Evolutionary conservation across 92 coral and sea anemone species (phyloP).

Genomic region (Porites lobata): DNA sequence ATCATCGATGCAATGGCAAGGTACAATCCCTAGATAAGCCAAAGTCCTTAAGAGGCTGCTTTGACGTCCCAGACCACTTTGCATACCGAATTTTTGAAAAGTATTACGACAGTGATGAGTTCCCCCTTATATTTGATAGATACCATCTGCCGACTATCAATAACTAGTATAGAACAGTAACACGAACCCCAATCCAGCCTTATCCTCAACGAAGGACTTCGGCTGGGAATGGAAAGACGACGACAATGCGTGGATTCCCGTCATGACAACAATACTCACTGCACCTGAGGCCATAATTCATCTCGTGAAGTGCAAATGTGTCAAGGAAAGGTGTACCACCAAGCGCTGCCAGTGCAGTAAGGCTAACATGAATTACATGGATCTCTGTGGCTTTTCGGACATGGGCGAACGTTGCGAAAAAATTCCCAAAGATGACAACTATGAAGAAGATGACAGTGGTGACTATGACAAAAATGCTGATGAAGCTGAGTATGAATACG

Average conservation of each 20-base stretch:
- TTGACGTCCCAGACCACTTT: background rate
- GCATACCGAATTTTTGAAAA: slow-evolving; percentile 27
- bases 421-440: slow-evolving; percentile 13
- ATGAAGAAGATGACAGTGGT: background rate
- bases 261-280: slow-evolving; percentile 51
- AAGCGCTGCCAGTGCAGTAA: slow-evolving; percentile 72
- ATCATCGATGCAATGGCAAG: slow-evolving; percentile 59
- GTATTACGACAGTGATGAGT: slow-evolving; percentile 35
- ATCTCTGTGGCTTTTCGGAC: slow-evolving; percentile 75
- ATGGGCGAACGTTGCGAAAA: slow-evolving; percentile 56
- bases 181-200: slow-evolving; percentile 49
- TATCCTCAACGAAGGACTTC: slow-evolving; percentile 55
- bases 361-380: slow-evolving; percentile 69
- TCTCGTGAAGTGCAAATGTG: slow-evolving; percentile 65
- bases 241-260: slow-evolving; percentile 46
- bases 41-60: slow-evolving; percentile 52
- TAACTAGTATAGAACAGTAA: slow-evolving; percentile 63
- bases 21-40: slow-evolving; percentile 70
- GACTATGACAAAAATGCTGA: background rate
- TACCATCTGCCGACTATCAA: slow-evolving; percentile 58
- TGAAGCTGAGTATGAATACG: slow-evolving; percentile 4
- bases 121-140: slow-evolving; percentile 48
- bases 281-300: slow-evolving; percentile 66
- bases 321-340: slow-evolving; percentile 58
- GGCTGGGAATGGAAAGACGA: slow-evolving; percentile 61